phyloP scores from a whole-genome alignment of 1,140 invertebrate species.

The Drosophila sproati region DNA sequence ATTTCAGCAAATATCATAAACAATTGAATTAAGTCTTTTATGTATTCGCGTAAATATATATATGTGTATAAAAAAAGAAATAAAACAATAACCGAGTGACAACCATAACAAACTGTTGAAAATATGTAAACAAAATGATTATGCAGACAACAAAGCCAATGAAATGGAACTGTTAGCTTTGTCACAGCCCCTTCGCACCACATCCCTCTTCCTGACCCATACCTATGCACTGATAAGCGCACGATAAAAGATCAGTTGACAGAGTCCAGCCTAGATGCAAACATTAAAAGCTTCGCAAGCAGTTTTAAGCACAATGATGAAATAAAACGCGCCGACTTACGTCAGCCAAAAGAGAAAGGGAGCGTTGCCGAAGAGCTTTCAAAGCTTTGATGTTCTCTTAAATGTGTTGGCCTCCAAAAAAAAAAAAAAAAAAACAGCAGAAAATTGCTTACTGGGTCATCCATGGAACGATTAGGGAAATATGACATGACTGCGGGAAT shows the following conservation, averaged over 20 bases:
- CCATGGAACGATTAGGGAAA: constrained; percentile 4
- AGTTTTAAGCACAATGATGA: constrained; percentile 29
- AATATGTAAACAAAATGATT: constrained; percentile 78
- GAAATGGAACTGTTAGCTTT: constrained; percentile 11
- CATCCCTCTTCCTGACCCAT: neutral
- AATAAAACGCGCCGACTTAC: constrained; percentile 22
- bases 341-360: constrained; percentile 23
- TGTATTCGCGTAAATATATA: neutral
- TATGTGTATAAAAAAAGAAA: neutral
- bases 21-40: constrained; percentile 24
- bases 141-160: constrained; percentile 69
- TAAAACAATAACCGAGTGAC: constrained; percentile 15
- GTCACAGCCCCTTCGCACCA: neutral
- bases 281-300: constrained; percentile 21
- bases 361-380: constrained; percentile 19
- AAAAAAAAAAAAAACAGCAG: neutral
- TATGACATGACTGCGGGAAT: constrained; percentile 29
- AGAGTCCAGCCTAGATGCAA: constrained; percentile 8
- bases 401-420: neutral
- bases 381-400: constrained; percentile 13
- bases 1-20: constrained; percentile 9
- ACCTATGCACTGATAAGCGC: constrained; percentile 11
- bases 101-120: constrained; percentile 26
- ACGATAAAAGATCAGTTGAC: constrained; percentile 25
- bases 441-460: constrained; percentile 17